Conservation (phyloP, 2,888 invertebrate species). For the Brachypterus glaber region DNA sequence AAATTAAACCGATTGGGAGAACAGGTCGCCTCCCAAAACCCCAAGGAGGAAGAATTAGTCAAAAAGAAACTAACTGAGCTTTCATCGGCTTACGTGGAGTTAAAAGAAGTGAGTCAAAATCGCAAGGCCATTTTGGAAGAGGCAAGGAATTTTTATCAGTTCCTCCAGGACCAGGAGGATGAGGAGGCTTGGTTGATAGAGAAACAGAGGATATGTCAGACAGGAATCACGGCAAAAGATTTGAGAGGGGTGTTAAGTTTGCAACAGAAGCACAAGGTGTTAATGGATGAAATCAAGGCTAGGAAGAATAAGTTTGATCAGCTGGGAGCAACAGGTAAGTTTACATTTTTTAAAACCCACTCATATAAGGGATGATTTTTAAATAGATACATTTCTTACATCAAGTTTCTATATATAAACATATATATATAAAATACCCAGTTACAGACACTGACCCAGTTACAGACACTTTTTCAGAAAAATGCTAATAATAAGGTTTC, state of each 20-base stretch:
- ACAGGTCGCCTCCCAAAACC: slow-evolving; percentile 40
- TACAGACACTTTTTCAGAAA: too few species aligned
- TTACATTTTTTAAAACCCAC: not conserved
- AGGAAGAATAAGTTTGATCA: slow-evolving; percentile 62
- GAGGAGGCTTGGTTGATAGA: slow-evolving; percentile 96
- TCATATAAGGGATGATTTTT: not conserved
- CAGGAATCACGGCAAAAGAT: slow-evolving; percentile 91
- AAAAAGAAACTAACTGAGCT: slow-evolving; percentile 66
- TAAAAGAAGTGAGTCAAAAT: slow-evolving; percentile 54
- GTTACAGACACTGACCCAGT: too few species aligned
- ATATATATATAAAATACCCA: too few species aligned
- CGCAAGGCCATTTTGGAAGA: slow-evolving; percentile 82
- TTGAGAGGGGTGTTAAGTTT: slow-evolving; percentile 79
- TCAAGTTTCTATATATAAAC: not conserved
- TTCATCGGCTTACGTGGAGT: slow-evolving; percentile 60
- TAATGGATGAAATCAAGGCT: slow-evolving; percentile 81
- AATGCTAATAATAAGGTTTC: too few species aligned
- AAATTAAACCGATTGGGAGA: slow-evolving; percentile 61
- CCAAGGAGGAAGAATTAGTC: slow-evolving; percentile 50
- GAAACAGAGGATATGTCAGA: slow-evolving; percentile 85
- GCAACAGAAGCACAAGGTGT: slow-evolving; percentile 85
- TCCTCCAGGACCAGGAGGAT: slow-evolving; percentile 93
- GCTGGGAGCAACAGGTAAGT: slow-evolving; percentile 47
- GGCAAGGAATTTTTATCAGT: slow-evolving; percentile 87
- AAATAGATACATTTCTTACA: slow-evolving; percentile 1